Conservation (phyloP, 2,888 invertebrate genomes). For the Melanotus villosus region DNA sequence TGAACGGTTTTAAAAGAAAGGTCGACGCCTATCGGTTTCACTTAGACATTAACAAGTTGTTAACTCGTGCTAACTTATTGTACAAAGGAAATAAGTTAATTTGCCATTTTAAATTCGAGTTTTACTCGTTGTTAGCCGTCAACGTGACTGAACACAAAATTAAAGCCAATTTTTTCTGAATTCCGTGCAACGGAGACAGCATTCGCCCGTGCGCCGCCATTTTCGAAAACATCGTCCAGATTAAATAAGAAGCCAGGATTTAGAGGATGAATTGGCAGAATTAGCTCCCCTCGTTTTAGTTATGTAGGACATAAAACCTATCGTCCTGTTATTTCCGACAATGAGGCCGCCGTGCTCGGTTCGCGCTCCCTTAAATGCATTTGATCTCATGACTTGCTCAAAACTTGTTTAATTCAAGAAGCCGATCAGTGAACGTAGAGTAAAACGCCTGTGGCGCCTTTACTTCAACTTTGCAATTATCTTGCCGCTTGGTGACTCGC, state of each 20-base stretch:
- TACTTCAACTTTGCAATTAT: constrained; percentile 31
- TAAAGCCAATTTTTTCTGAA: not conserved
- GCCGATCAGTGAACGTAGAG: constrained; percentile 34
- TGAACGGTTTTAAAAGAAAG: not conserved
- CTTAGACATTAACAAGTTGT: constrained; percentile 8
- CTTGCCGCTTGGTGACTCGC: constrained; percentile 30
- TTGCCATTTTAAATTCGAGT: constrained; percentile 6
- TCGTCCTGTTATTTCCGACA: constrained; percentile 40
- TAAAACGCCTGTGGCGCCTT: constrained; percentile 33
- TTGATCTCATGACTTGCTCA: constrained; percentile 43
- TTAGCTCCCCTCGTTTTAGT: constrained; percentile 31
- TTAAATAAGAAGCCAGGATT: constrained; percentile 32
- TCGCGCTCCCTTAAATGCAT: constrained; percentile 35
- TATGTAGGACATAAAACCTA: constrained; percentile 36
- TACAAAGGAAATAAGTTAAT: constrained; percentile 4
- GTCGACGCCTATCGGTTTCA: not conserved
- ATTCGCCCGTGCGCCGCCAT: constrained; percentile 17
- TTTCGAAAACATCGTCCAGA: constrained; percentile 25
- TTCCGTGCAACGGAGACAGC: not conserved
- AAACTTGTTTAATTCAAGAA: constrained; percentile 43
- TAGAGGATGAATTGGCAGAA: constrained; percentile 41
- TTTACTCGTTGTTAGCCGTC: not conserved
- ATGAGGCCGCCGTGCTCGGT: constrained; percentile 28
- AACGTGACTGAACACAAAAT: not conserved
- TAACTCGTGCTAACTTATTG: constrained; percentile 3